Evolutionary conservation across 2,888 invertebrate genomes (phyloP).

Genomic region (Epinotia demarniana): DNA sequence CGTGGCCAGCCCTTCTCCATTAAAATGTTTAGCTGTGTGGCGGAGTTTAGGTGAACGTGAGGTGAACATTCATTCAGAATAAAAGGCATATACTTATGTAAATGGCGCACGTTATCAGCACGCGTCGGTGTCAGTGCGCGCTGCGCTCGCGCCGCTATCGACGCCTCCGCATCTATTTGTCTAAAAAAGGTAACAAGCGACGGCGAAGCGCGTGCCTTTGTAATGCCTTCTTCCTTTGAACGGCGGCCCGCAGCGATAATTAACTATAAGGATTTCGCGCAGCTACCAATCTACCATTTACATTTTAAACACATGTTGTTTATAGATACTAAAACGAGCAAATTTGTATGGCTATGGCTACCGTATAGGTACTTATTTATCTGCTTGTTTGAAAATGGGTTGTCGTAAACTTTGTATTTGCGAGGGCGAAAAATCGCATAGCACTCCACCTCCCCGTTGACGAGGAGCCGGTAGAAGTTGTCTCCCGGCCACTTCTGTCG

Average conservation of each 20-base stretch:
- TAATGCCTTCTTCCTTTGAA: background rate
- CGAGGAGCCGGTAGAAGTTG: constrained; percentile 92
- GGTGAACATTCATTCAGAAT: background rate
- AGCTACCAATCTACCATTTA: background rate
- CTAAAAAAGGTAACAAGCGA: background rate
- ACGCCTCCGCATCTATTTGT: background rate
- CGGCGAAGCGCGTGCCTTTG: too few species aligned
- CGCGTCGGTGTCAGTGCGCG: background rate
- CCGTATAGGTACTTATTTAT: background rate
- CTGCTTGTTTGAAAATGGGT: too few species aligned
- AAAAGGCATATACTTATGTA: background rate
- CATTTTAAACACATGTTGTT: too few species aligned
- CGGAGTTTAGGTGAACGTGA: background rate
- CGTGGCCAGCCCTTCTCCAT: too few species aligned
- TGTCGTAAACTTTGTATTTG: too few species aligned
- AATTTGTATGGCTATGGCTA: too few species aligned
- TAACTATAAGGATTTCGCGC: constrained; percentile 33
- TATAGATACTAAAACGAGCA: too few species aligned
- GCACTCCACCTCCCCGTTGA: constrained; percentile 91
- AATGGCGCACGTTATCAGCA: constrained; percentile 16
- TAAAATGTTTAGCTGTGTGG: too few species aligned
- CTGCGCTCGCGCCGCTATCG: constrained; percentile 17
- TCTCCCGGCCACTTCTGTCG: constrained; percentile 89
- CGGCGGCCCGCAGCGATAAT: constrained; percentile 16
- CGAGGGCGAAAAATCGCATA: constrained; percentile 79